phyloP scores from a whole-genome alignment of 1,140 invertebrate species.

The Lineus longissimus region DNA sequence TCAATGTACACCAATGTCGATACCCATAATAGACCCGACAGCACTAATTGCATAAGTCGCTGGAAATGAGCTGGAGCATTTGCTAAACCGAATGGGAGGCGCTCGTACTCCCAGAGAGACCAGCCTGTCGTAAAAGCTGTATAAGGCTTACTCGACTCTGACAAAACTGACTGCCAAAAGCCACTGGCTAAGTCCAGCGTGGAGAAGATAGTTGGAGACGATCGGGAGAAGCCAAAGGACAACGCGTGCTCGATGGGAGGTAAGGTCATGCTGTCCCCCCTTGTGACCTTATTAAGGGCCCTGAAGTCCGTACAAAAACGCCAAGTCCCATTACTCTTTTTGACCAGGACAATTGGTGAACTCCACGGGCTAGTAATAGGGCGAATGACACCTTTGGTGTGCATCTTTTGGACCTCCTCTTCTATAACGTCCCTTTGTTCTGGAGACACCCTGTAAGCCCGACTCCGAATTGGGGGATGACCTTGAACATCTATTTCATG shows the following conservation, averaged over 20 bases:
- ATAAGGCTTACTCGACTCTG: conserved; percentile 12
- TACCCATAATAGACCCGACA: conserved; percentile 28
- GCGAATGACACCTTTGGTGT: conserved; percentile 29
- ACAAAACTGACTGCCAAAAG: background rate
- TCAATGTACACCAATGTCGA: conserved; percentile 54
- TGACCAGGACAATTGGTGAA: conserved; percentile 34
- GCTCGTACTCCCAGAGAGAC: conserved; percentile 20
- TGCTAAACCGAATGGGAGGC: conserved; percentile 20
- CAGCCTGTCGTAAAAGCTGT: conserved; percentile 22
- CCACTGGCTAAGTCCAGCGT: background rate
- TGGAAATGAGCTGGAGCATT: conserved; percentile 19
- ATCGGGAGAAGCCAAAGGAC: background rate
- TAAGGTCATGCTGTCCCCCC: conserved; percentile 25
- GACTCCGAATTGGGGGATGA: background rate
- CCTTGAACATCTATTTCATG: conserved; percentile 4
- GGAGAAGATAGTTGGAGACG: background rate
- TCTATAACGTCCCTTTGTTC: conserved; percentile 9
- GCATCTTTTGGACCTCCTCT: conserved; percentile 12
- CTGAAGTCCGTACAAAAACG: conserved; percentile 36
- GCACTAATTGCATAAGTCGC: conserved; percentile 28
- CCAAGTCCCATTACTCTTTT: conserved; percentile 29
- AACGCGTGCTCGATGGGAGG: conserved; percentile 36
- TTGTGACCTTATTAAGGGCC: conserved; percentile 30
- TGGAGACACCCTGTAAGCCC: background rate
- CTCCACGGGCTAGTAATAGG: conserved; percentile 30